A percentile compares a stretch with the other conserved stretches of the same genome.
These are phyloP conservation scores for Bostrychus sinensis DNA, from an alignment of 2,113 vertebrate species.

Conservation along the genomic window DNA sequence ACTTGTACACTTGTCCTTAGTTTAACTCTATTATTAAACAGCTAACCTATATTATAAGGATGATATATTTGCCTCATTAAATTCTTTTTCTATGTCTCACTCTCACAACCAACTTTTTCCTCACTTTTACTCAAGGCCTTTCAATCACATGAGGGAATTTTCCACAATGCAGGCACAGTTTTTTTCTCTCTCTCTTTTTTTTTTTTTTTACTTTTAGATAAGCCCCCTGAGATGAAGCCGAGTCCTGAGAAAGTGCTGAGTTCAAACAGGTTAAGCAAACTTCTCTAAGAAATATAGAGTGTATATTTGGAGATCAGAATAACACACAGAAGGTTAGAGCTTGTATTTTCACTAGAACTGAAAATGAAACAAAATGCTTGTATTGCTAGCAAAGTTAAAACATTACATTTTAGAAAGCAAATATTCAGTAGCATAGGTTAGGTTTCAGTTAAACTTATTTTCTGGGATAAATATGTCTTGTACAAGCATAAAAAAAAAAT, in stretches of 20 bases:
- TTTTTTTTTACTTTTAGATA: constrained; percentile 37
- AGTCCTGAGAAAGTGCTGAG: constrained; percentile 65
- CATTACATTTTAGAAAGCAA: too few species aligned
- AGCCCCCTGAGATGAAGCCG: constrained; percentile 36
- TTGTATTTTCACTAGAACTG: background rate
- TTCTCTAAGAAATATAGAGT: constrained; percentile 19
- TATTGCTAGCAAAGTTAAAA: too few species aligned
- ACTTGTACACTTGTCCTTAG: background rate
- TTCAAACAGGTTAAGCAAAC: constrained; percentile 75
- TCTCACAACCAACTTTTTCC: constrained; percentile 17
- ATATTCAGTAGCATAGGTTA: too few species aligned
- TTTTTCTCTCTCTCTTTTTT: too few species aligned
- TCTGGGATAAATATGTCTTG: too few species aligned
- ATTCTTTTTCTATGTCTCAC: background rate
- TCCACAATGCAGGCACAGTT: constrained; percentile 30
- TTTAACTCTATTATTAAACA: background rate
- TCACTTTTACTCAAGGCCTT: constrained; percentile 19
- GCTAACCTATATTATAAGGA: background rate
- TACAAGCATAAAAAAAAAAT: too few species aligned
- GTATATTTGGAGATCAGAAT: background rate
- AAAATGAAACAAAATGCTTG: background rate
- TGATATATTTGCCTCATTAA: background rate
- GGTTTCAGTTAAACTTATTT: too few species aligned
- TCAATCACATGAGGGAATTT: constrained; percentile 54
- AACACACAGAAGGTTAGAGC: background rate